These are phyloP conservation scores for Acanthosepion lycidas DNA, from an alignment of 2,888 invertebrate species.

Conservation along the genomic window DNA sequence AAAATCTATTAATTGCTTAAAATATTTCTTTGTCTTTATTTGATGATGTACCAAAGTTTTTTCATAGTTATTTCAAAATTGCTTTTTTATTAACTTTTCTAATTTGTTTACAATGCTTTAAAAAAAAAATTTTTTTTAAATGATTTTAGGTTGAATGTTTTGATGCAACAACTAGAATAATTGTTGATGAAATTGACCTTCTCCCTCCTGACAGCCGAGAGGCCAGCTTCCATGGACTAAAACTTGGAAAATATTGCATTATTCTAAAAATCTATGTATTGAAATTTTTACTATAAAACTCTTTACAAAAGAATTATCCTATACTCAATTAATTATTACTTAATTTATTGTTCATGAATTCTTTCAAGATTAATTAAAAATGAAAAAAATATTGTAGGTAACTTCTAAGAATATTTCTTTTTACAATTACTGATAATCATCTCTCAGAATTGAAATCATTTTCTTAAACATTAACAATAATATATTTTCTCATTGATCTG, in stretches of 20 bases:
- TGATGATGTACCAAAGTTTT: not conserved
- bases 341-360: not conserved
- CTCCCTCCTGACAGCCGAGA: not conserved
- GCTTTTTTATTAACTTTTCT: not conserved
- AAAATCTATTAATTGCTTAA: too few relatives aligned
- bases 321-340: not conserved
- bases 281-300: not conserved
- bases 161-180: not conserved
- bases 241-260: not conserved
- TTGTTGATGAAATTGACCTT: not conserved
- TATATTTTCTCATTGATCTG: too few relatives aligned
- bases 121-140: too few relatives aligned
- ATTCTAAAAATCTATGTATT: constrained; percentile 34
- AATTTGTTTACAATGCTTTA: not conserved
- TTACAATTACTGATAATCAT: not conserved
- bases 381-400: too few relatives aligned
- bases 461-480: too few relatives aligned
- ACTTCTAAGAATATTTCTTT: not conserved
- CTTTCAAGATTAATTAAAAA: not conserved
- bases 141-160: constrained; percentile 33
- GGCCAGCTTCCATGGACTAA: not conserved
- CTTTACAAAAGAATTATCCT: not conserved
- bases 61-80: too few relatives aligned
- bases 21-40: too few relatives aligned
- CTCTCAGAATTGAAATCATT: too few relatives aligned